These are phyloP conservation scores for Pseudochromis fuscus DNA, from an alignment of 2,797 vertebrate genomes.

Conservation along the genomic window DNA sequence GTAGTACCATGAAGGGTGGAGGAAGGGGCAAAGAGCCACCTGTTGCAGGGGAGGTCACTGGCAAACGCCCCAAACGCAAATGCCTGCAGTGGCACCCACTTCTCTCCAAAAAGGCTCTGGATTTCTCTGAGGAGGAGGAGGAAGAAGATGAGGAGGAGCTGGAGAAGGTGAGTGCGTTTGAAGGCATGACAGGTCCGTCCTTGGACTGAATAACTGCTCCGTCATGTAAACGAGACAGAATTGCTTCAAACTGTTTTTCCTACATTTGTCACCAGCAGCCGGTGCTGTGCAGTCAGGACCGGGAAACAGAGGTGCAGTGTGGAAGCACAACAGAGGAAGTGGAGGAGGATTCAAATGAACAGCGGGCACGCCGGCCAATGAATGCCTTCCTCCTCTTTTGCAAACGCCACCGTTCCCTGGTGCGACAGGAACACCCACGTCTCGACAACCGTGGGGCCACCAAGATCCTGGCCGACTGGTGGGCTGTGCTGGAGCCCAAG, in stretches of 20 bases:
- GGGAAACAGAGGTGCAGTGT: constrained; percentile 84
- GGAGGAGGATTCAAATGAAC: constrained; percentile 94
- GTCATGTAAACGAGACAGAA: background rate
- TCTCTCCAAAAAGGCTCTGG: constrained; percentile 95
- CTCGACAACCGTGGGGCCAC: constrained; percentile 99
- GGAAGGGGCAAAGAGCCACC: constrained; percentile 93
- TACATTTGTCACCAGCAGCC: constrained; percentile 65
- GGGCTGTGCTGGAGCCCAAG: constrained; percentile 96
- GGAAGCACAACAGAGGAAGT: constrained; percentile 83
- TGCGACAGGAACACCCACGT: constrained; percentile 96
- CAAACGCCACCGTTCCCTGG: constrained; percentile 98
- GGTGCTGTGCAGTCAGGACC: constrained; percentile 69
- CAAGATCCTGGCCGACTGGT: constrained; percentile 99
- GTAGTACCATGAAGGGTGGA: constrained; percentile 98
- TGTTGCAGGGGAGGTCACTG: constrained; percentile 91
- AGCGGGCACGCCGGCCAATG: constrained; percentile 96
- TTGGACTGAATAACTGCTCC: background rate
- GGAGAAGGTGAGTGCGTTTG: constrained; percentile 87
- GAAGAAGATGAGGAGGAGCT: constrained; percentile 97
- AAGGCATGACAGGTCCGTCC: background rate
- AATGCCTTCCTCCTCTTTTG: constrained; percentile 99
- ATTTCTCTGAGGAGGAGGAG: constrained; percentile 98
- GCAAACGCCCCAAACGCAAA: constrained; percentile 97
- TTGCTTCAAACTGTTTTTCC: background rate
- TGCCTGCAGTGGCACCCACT: constrained; percentile 99